Base-by-base conservation (phyloP, 2,888 invertebrate genomes). In the Athalia circularis region DNA sequence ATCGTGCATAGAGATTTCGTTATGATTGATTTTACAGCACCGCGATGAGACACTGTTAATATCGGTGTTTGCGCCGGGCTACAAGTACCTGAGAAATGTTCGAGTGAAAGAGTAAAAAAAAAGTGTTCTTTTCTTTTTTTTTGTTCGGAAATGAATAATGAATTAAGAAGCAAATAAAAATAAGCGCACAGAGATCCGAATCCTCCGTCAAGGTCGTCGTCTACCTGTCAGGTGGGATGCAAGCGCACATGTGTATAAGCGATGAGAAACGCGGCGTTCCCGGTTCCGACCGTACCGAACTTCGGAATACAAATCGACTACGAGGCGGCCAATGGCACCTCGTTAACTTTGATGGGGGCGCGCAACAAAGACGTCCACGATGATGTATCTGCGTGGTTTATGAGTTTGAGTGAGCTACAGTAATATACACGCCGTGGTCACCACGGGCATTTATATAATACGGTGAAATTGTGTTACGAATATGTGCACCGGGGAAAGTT, bases 141-240 rank as follows among this genome's bases (percentile, higher is more conserved):
- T 15, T 13, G n/a, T 48, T 9, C 5, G 8, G 13, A 74, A 61
- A 3, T 9, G 59, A 13, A 11, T 5, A 5, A 59, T 11, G 52
- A 48, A 45, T 11, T 29, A 3, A 52, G 6, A 9, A 50, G 9
- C 29, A 9, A 29, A 9, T 4, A 4, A 52, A 15, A 4, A 85
- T 84, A 86, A 86, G 85, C 81, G 79, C 84, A 80, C 78, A 79
- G 77, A 78, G 78, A 82, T 81, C 82, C 83, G 81, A 80, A 82
- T 80, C 82, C 83, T 82, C 82, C 78, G 80, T 81, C 86, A 87
- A 87, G 87, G 87, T 85, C 83, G 84, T 29, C n/a, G 68, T 84
- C 85, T 84, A 85, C 85, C 85, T 87, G 86, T 79, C 81, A 61
- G 57, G 77, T 78, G 82, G 81, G 29, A 29, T 29, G 81, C 81